phyloP scores from a whole-genome alignment of 2,113 vertebrate species.

The Calonectris borealis region DNA sequence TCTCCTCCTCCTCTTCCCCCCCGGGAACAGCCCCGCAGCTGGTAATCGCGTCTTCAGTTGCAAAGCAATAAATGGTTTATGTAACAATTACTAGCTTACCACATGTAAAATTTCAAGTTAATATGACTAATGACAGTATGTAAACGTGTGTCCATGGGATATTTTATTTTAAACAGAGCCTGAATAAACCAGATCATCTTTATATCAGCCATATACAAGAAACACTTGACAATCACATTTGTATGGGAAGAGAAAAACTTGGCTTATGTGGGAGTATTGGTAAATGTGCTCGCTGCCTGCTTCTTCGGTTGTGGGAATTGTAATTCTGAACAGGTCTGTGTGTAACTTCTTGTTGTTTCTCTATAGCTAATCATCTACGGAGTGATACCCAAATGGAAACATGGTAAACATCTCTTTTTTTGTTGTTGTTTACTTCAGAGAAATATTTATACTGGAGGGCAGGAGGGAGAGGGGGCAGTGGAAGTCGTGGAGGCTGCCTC shows the following conservation, averaged over 20 bases:
- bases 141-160: not conserved
- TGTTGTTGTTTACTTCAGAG: not conserved
- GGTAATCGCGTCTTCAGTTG: not conserved
- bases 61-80: slow-evolving; percentile 27
- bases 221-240: not conserved
- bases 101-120: not conserved
- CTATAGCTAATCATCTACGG: slow-evolving; percentile 84
- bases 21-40: not conserved
- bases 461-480: not conserved
- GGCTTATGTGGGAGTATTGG: not conserved
- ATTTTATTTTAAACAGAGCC: slow-evolving; percentile 18
- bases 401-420: slow-evolving; percentile 69
- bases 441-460: not conserved
- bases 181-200: not conserved
- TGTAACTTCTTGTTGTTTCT: slow-evolving; percentile 28
- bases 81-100: not conserved
- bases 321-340: not conserved
- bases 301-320: not conserved
- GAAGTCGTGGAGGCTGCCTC: not conserved
- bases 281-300: not conserved
- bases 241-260: slow-evolving; percentile 1
- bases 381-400: slow-evolving; percentile 74
- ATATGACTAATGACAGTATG: not conserved
- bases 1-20: not conserved
- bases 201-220: not conserved